Conservation (phyloP, 2,797 vertebrate genomes). For the Sphenopsis melanotis region DNA sequence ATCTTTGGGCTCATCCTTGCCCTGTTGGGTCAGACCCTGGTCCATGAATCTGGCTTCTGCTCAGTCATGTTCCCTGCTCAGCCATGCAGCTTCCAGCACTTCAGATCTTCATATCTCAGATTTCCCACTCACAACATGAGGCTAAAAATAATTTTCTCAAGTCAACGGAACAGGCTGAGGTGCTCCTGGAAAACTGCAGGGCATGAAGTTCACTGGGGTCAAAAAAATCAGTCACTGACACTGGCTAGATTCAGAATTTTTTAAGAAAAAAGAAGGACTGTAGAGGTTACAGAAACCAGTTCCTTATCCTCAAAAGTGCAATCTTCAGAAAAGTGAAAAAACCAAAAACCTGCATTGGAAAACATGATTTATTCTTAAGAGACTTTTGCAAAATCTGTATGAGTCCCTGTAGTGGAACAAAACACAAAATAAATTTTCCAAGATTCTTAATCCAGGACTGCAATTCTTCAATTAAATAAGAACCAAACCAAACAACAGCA, state of each 20-base stretch:
- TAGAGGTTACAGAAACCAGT: neutral
- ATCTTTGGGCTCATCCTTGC: neutral
- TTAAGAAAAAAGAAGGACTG: neutral
- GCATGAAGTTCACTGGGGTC: constrained; percentile 2
- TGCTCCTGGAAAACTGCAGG: constrained; percentile 19
- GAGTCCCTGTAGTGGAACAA: neutral
- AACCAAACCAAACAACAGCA: neutral
- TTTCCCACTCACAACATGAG: neutral
- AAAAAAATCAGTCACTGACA: constrained; percentile 6
- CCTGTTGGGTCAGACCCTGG: neutral
- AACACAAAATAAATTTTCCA: neutral
- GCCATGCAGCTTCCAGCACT: neutral
- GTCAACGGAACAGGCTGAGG: neutral
- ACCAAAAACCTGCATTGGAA: neutral
- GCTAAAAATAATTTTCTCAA: constrained; percentile 33
- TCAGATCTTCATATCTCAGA: constrained; percentile 1
- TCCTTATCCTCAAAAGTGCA: neutral
- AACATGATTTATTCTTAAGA: neutral
- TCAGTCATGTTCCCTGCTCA: neutral
- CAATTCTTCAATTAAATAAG: constrained; percentile 30
- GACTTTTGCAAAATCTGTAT: neutral
- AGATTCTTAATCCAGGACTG: neutral
- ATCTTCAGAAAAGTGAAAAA: neutral
- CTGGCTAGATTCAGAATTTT: neutral
- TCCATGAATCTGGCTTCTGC: neutral